Evolutionary conservation across 37 sponge, comb jelly and placozoan genomes (phyloP).

Genomic region (Cliona cf. orientalis): DNA sequence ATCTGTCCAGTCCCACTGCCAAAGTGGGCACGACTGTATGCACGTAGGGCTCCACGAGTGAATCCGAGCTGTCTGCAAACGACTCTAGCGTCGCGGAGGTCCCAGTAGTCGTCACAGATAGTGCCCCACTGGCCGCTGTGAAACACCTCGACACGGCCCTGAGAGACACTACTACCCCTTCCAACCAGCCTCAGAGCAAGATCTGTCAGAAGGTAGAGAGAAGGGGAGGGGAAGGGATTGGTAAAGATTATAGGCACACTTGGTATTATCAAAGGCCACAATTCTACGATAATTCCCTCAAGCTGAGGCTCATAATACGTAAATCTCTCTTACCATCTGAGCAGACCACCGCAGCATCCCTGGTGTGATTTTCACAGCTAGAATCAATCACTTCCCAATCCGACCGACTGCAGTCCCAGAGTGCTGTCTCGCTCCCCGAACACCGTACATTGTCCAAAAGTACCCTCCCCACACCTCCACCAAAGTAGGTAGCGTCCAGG

Average conservation of each 20-base stretch:
- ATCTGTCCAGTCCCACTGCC: slow-evolving; percentile 43
- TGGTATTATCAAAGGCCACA: neutral
- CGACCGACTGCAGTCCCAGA: neutral
- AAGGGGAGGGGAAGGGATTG: neutral
- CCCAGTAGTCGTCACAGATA: slow-evolving; percentile 58
- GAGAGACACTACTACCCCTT: neutral
- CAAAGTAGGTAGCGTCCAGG: slow-evolving; percentile 15
- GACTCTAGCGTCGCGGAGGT: slow-evolving; percentile 37
- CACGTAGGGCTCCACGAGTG: slow-evolving; percentile 14
- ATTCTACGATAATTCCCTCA: neutral
- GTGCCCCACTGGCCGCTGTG: slow-evolving; percentile 67
- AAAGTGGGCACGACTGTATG: slow-evolving; percentile 10
- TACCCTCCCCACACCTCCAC: slow-evolving; percentile 5
- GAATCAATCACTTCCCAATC: neutral
- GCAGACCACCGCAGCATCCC: slow-evolving; percentile 56
- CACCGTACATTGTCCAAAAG: slow-evolving; percentile 33
- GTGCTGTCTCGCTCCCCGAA: slow-evolving; percentile 18
- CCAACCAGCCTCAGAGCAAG: slow-evolving; percentile 42
- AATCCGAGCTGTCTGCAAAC: slow-evolving; percentile 64
- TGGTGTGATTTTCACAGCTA: neutral
- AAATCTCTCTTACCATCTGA: slow-evolving; percentile 47
- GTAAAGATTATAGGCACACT: no score
- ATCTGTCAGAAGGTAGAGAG: neutral
- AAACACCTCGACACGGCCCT: slow-evolving; percentile 69
- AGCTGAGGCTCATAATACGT: neutral